Conservation (phyloP, 2,113 vertebrate species). For the Ifrita kowaldi region DNA sequence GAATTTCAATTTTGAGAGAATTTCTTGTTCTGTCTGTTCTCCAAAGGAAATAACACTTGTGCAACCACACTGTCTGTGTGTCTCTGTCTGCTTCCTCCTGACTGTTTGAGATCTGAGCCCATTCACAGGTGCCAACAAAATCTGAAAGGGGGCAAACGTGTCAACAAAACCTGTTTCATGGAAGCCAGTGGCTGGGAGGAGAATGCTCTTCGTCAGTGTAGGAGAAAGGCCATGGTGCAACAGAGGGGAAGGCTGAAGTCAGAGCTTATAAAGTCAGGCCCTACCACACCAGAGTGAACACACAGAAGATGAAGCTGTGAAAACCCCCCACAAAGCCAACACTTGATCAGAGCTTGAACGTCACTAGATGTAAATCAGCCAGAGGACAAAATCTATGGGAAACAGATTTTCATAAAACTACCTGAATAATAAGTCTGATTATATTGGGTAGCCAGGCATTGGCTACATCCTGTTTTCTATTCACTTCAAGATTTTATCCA, state of each 20-base stretch:
- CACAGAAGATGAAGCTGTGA: neutral
- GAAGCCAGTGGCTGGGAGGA: neutral
- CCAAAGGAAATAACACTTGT: slow-evolving; percentile 6
- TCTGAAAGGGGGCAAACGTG: neutral
- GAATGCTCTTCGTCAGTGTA: neutral
- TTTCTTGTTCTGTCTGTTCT: slow-evolving; percentile 19
- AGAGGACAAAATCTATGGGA: neutral
- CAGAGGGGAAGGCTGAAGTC: neutral
- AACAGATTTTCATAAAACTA: neutral
- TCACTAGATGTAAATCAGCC: neutral
- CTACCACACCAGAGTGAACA: neutral
- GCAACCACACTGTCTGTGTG: neutral
- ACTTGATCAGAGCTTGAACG: neutral
- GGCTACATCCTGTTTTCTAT: neutral
- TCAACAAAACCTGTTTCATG: neutral
- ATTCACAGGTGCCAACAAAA: neutral
- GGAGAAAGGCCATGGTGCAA: neutral
- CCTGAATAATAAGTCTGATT: neutral
- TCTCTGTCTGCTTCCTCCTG: neutral
- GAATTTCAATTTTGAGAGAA: neutral
- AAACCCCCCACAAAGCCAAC: neutral
- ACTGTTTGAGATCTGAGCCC: neutral
- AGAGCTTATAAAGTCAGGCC: neutral
- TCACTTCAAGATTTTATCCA: neutral
- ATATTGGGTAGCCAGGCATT: neutral